Conservation (phyloP, 2,797 vertebrate species). For the Microcaecilia unicolor region DNA sequence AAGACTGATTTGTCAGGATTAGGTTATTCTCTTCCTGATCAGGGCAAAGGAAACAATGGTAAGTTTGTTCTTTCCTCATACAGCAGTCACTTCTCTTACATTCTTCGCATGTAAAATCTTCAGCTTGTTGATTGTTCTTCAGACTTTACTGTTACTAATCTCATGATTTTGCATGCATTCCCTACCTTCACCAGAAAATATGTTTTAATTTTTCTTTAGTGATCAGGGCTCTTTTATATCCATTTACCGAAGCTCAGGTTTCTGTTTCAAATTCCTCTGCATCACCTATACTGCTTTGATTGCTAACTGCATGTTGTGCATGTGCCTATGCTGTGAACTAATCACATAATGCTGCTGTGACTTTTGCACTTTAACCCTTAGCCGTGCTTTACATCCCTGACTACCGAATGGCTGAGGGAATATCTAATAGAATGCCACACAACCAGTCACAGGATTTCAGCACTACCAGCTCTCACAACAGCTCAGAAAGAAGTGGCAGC, state of each 20-base stretch:
- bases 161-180: slow-evolving; percentile 25
- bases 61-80: no score
- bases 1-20: slow-evolving; percentile 91
- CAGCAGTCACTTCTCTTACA: slow-evolving; percentile 6
- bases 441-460: slow-evolving; percentile 99
- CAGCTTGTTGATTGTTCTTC: slow-evolving; percentile 14
- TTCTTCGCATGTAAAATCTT: slow-evolving; percentile 15
- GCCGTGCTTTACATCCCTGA: slow-evolving; percentile 99
- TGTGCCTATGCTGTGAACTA: slow-evolving; percentile 92
- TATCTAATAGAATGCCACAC: slow-evolving; percentile 99
- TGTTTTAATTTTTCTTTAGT: slow-evolving; percentile 9
- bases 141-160: slow-evolving; percentile 27
- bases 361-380: slow-evolving; percentile 97
- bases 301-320: slow-evolving; percentile 90
- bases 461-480: slow-evolving; percentile 99
- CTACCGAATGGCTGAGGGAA: slow-evolving; percentile 98
- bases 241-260: slow-evolving; percentile 40
- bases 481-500: slow-evolving; percentile 98
- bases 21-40: slow-evolving; percentile 90
- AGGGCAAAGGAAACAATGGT: slow-evolving; percentile 97
- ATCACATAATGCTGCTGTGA: slow-evolving; percentile 93
- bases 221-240: slow-evolving; percentile 19
- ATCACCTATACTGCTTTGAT: slow-evolving; percentile 56
- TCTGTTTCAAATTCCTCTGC: slow-evolving; percentile 22
- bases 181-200: slow-evolving; percentile 7